phyloP scores from a whole-genome alignment of 2,888 invertebrate genomes.

The Junonia oenone region DNA sequence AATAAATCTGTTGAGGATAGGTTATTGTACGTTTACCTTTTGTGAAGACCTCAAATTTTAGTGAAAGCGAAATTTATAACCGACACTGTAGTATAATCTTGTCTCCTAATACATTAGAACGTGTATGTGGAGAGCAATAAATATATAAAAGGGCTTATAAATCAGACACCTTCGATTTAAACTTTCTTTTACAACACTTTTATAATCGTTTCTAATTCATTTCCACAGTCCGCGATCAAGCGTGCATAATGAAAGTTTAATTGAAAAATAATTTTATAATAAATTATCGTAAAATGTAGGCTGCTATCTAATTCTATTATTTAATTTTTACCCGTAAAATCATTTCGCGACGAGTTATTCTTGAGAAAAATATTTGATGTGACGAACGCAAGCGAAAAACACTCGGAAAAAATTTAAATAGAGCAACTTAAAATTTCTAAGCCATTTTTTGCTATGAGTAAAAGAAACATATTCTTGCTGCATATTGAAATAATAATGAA shows the following conservation, averaged over 20 bases:
- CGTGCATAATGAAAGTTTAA: conserved; percentile 30
- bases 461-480: no score
- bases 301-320: conserved; percentile 21
- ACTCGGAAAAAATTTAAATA: no score
- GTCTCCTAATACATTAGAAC: neutral
- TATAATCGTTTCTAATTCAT: conserved; percentile 42
- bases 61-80: conserved; percentile 41
- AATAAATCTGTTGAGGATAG: conserved; percentile 24
- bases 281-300: conserved; percentile 31
- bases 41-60: conserved; percentile 32
- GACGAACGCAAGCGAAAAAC: no score
- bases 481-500: no score
- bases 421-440: neutral
- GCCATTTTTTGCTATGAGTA: no score
- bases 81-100: neutral
- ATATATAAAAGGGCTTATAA: conserved; percentile 55
- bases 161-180: conserved; percentile 47
- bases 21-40: conserved; percentile 23
- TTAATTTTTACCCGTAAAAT: neutral
- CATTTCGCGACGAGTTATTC: neutral
- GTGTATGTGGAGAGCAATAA: conserved; percentile 9
- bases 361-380: neutral
- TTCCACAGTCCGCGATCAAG: conserved; percentile 32
- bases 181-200: conserved; percentile 56
- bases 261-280: conserved; percentile 34